Percentiles rank a stretch among this genome's conserved stretches.
These are phyloP conservation scores for Pocota personata DNA, from an alignment of 2,888 invertebrate genomes.

Conservation along the genomic window DNA sequence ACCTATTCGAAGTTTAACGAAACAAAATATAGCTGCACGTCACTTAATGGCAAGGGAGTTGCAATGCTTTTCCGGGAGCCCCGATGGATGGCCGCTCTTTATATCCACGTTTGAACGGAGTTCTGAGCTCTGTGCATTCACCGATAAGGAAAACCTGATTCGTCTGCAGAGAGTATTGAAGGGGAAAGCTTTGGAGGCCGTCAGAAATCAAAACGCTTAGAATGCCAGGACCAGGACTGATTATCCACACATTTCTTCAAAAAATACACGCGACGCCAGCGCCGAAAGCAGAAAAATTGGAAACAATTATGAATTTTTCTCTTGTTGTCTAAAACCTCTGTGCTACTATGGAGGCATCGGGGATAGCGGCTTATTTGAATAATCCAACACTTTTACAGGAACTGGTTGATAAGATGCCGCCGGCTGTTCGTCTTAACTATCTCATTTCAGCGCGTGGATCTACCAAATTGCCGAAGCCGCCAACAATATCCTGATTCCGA, in stretches of 20 bases:
- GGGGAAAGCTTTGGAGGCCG: constrained; percentile 13
- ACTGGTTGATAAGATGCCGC: too few species aligned
- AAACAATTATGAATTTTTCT: constrained; percentile 24
- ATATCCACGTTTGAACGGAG: too few species aligned
- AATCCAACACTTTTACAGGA: constrained; percentile 36
- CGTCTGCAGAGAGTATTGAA: not conserved
- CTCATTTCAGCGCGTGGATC: constrained; percentile 15
- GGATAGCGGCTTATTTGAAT: not conserved
- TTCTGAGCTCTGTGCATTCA: constrained; percentile 3
- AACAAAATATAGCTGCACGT: too few species aligned
- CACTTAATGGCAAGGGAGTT: too few species aligned
- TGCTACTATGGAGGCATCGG: constrained; percentile 10
- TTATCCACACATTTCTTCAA: not conserved
- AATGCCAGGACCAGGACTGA: constrained; percentile 13
- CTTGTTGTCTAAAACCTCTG: constrained; percentile 31
- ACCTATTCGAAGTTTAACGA: too few species aligned
- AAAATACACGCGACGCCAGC: too few species aligned
- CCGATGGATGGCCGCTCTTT: too few species aligned
- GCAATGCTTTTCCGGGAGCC: too few species aligned
- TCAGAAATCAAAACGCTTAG: constrained; percentile 16
- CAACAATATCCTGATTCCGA: not conserved
- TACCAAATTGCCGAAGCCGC: constrained; percentile 6
- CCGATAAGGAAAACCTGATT: not conserved
- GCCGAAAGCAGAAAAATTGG: constrained; percentile 19
- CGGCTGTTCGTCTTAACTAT: constrained; percentile 10